These are phyloP conservation scores for Andrena hattorfiana DNA, from an alignment of 2,888 invertebrate species.

Conservation along the genomic window DNA sequence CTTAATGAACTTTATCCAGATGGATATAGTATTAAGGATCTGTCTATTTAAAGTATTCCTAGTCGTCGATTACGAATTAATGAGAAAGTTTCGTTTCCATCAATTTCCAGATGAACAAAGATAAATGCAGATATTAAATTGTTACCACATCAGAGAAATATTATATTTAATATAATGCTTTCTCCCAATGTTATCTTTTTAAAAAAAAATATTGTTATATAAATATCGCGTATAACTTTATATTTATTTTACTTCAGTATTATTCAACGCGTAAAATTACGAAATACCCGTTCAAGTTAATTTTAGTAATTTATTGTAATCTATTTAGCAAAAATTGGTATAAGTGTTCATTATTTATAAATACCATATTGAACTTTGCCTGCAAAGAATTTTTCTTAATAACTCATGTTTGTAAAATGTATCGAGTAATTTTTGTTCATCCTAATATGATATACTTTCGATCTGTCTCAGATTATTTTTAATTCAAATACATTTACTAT, in stretches of 20 bases:
- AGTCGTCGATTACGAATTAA: background rate
- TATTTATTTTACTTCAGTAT: background rate
- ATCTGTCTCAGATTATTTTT: background rate
- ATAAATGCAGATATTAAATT: slow-evolving; percentile 1
- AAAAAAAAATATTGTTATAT: background rate
- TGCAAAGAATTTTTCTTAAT: background rate
- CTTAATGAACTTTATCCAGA: slow-evolving; percentile 38
- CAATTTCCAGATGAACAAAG: background rate
- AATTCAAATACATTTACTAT: slow-evolving; percentile 4
- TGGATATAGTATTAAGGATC: slow-evolving; percentile 26
- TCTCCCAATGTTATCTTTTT: background rate
- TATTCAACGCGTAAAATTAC: background rate
- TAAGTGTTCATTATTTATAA: background rate
- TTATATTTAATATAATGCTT: background rate
- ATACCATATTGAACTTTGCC: background rate
- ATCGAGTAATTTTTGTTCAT: background rate
- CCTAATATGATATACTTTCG: background rate
- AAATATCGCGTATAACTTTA: background rate
- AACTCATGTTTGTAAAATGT: background rate
- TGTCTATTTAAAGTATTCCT: slow-evolving; percentile 17
- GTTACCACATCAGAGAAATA: background rate
- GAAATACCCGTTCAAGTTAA: background rate
- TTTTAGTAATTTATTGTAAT: background rate
- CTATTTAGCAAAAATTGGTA: background rate
- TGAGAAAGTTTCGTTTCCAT: background rate